Conservation (phyloP, 2,797 vertebrate species). For the Okamejei kenojei region DNA sequence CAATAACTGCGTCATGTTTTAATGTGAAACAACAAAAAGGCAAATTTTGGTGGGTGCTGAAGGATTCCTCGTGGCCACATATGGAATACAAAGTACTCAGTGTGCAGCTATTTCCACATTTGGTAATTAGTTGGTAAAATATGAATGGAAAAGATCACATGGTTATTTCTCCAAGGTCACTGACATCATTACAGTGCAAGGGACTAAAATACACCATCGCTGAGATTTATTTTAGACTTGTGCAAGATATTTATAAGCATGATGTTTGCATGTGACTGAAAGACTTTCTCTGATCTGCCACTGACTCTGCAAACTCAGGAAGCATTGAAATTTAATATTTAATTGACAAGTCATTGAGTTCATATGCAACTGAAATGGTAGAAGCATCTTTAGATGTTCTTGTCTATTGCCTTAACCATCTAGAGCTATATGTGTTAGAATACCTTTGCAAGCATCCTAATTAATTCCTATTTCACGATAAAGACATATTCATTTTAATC, state of each 20-base stretch:
- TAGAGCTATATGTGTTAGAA: not conserved
- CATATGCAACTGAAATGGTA: not conserved
- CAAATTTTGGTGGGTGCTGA: slow-evolving; percentile 35
- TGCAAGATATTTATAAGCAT: slow-evolving; percentile 53
- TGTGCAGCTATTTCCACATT: slow-evolving; percentile 45
- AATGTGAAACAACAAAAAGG: slow-evolving; percentile 43
- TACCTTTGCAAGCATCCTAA: not conserved
- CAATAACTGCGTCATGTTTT: slow-evolving; percentile 48
- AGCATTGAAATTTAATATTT: slow-evolving; percentile 68
- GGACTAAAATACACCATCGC: slow-evolving; percentile 60
- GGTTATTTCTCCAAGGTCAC: slow-evolving; percentile 54
- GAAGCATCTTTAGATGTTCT: not conserved
- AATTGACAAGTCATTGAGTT: slow-evolving; percentile 39
- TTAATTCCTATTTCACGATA: not conserved
- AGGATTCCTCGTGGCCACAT: slow-evolving; percentile 44
- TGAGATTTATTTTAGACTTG: slow-evolving; percentile 53
- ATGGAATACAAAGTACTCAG: slow-evolving; percentile 44
- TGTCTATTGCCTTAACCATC: not conserved
- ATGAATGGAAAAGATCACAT: slow-evolving; percentile 48
- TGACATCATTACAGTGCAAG: slow-evolving; percentile 42
- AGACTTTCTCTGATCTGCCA: slow-evolving; percentile 49
- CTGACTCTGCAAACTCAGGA: slow-evolving; percentile 53
- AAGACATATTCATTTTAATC: not conserved
- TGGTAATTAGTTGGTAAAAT: slow-evolving; percentile 49
- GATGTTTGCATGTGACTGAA: slow-evolving; percentile 54